These are phyloP conservation scores for Alloplasta piceator DNA, from an alignment of 2,888 invertebrate species.

Conservation along the genomic window DNA sequence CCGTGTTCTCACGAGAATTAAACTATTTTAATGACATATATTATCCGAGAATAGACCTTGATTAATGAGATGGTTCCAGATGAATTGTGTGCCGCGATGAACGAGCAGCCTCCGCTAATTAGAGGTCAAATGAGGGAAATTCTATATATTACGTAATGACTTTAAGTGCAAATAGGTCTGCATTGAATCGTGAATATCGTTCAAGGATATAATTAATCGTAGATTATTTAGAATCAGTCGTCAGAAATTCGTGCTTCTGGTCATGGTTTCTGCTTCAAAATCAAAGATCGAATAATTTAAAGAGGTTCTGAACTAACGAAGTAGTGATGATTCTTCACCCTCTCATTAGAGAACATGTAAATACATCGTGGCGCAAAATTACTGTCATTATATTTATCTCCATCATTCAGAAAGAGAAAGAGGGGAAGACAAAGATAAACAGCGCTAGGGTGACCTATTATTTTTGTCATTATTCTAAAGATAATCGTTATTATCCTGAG, in stretches of 20 bases:
- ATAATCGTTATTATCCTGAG: conserved; percentile 66
- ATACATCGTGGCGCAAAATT: conserved; percentile 49
- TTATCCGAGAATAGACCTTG: no score
- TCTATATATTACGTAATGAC: no score
- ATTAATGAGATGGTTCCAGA: no score
- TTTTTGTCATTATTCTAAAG: conserved; percentile 64
- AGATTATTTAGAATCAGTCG: no score
- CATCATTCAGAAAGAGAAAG: conserved; percentile 10
- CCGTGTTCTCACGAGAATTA: no score
- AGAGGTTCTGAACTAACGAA: background rate
- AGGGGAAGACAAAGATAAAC: conserved; percentile 7
- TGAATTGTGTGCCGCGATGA: no score
- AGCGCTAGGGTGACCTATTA: conserved; percentile 30
- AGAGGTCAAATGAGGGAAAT: no score
- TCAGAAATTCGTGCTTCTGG: background rate
- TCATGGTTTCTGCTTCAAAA: background rate
- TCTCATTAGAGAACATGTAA: conserved; percentile 51
- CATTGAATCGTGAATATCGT: no score
- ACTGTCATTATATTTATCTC: conserved; percentile 53
- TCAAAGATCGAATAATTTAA: background rate
- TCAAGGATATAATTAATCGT: background rate
- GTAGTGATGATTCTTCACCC: conserved; percentile 23
- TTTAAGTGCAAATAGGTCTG: no score
- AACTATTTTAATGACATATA: no score
- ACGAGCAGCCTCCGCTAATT: no score